phyloP scores from a whole-genome alignment of 2,797 vertebrate species.

The Delichon dasypus region DNA sequence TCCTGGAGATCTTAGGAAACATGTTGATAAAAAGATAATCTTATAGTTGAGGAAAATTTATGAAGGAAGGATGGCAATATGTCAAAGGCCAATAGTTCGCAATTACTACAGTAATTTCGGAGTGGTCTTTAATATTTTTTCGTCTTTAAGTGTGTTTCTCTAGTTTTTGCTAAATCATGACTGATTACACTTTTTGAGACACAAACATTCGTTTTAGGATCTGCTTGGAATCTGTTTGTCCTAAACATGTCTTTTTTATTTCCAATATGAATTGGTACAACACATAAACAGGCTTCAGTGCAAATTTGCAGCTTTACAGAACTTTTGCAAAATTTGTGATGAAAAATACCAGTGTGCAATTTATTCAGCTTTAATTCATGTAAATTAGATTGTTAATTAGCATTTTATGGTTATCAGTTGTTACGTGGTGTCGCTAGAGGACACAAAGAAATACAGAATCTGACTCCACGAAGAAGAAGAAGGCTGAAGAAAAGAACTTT shows the following conservation, averaged over 20 bases:
- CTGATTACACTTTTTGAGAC: not conserved
- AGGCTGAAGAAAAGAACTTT: no score
- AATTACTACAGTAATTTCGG: not conserved
- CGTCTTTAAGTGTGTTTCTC: not conserved
- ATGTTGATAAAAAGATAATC: not conserved
- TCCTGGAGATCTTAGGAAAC: not conserved
- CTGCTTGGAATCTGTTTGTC: not conserved
- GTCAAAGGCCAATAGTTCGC: not conserved
- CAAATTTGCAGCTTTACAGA: not conserved
- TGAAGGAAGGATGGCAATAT: not conserved
- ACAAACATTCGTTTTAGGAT: not conserved
- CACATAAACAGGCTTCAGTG: not conserved
- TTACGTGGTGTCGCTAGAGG: not conserved
- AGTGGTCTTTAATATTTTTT: not conserved
- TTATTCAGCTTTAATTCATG: not conserved
- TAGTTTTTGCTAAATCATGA: not conserved
- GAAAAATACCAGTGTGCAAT: not conserved
- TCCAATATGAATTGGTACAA: not conserved
- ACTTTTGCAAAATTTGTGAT: not conserved
- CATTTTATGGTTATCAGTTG: not conserved
- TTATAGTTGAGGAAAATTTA: not conserved
- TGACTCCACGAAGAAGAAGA: no score
- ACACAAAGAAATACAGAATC: no score
- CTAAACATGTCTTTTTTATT: not conserved
- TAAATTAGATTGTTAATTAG: not conserved